Conservation (phyloP, 2,797 vertebrate genomes). For the Crocidura indochinensis region DNA sequence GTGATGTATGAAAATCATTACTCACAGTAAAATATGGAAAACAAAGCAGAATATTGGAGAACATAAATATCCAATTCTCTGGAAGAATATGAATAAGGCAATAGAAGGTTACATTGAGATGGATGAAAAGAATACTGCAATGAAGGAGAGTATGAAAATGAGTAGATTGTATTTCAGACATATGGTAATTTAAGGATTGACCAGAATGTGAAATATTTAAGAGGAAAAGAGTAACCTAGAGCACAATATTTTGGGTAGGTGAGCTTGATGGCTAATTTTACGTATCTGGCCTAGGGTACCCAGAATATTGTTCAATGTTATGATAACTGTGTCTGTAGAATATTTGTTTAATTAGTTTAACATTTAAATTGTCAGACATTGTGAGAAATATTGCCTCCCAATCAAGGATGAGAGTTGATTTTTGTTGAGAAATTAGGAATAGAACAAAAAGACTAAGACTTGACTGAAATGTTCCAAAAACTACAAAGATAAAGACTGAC, state of each 20-base stretch:
- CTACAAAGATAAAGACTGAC: no score
- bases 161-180: neutral
- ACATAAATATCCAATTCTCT: neutral
- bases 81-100: neutral
- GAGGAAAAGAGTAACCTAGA: constrained; percentile 8
- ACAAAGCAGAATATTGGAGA: neutral
- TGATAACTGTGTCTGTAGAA: neutral
- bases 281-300: no score
- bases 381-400: neutral
- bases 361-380: neutral
- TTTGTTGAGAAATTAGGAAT: neutral
- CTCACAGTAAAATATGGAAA: no score
- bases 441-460: neutral
- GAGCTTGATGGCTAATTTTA: neutral
- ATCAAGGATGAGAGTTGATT: neutral
- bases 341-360: neutral
- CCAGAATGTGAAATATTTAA: neutral
- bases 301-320: neutral
- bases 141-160: constrained; percentile 13
- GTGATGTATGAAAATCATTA: neutral
- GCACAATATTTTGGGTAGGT: neutral
- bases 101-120: neutral
- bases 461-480: neutral
- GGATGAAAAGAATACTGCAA: neutral
- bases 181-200: neutral